These are phyloP conservation scores for Dasysyrphus tricinctus DNA, from an alignment of 2,888 invertebrate genomes.

Conservation along the genomic window DNA sequence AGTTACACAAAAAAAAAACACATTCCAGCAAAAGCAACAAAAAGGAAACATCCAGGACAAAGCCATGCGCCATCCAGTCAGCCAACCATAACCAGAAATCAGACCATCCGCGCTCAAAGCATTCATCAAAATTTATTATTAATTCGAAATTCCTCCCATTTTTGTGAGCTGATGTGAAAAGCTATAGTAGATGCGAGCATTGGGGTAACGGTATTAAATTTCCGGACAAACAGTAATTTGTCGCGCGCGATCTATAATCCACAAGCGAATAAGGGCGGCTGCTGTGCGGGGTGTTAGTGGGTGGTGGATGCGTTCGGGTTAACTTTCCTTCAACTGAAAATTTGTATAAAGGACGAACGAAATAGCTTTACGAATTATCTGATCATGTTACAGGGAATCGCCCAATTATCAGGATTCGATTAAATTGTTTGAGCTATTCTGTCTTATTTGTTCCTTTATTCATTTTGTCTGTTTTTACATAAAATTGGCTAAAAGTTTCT, in stretches of 20 bases:
- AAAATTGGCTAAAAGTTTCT: neutral
- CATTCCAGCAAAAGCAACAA: neutral
- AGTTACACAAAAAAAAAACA: conserved; percentile 3
- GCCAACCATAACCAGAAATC: neutral
- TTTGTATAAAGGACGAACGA: conserved; percentile 27
- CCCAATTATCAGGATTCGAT: conserved; percentile 65
- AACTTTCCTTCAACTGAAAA: neutral
- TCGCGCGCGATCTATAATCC: conserved; percentile 58
- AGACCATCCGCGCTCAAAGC: conserved; percentile 38
- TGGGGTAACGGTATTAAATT: conserved; percentile 59
- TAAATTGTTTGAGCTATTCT: conserved; percentile 49
- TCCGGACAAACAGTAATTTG: conserved; percentile 70
- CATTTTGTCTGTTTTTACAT: conserved; percentile 49
- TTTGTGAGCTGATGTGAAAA: neutral
- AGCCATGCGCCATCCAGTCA: neutral
- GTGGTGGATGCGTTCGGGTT: neutral
- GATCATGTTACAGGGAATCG: conserved; percentile 28
- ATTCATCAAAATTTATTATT: conserved; percentile 51
- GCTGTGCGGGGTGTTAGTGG: no score
- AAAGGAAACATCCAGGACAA: neutral
- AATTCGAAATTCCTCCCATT: conserved; percentile 66
- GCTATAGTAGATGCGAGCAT: neutral
- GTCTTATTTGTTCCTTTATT: conserved; percentile 56
- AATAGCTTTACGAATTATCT: conserved; percentile 34
- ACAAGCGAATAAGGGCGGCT: neutral